Base-by-base conservation (phyloP, 2,113 vertebrate species). In the Serinus canaria region DNA sequence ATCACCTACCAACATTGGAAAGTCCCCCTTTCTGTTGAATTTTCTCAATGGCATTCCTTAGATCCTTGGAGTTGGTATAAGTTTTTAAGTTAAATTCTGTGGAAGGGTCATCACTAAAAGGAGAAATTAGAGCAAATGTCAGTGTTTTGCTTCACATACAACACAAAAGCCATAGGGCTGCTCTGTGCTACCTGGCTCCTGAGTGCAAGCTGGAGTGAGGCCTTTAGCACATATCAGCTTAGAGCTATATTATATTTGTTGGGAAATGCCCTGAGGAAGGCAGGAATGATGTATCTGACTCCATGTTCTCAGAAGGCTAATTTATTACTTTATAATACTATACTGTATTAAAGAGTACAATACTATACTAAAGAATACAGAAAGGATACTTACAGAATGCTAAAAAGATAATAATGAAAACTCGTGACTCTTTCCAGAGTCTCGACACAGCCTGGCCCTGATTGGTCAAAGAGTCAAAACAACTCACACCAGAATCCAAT, bases 21-120 rank as follows among this genome's bases (percentile, higher is more conserved):
- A 98, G 98, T 62, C 99, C 99, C 52, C 99, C 99, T 97, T 98
- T 99, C 97, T 99, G 99, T 43, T 92, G 62, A 49, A 99, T 99
- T 97, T 99, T 99, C 83, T 98, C 98, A 62, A 99, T 96, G 87
- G 99, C 99, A 0, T 97, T 88, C 96, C 98, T 99, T 91, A 99
- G 70, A 49, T 99, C 99, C 82, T 90, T 98, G 96, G 99, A 98
- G 97, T 85, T 99, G 93, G 94, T 83, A 66, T 98, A 98, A 35
- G 98, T 96, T 96, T 98, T 99, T 88, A 99, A 98, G 66, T 98
- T 98, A 97, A 99, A 98, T 88, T 99, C 99, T 52, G 98, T 99
- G 64, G 98, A 98, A 25, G 99, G 98, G 28, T 98, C 98, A 75
- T 99, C 98, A 2, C 99, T 99, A 59, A 55, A 94, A 95, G 39